Conservation (phyloP, 2,113 vertebrate species). For the Hyperopisus bebe region DNA sequence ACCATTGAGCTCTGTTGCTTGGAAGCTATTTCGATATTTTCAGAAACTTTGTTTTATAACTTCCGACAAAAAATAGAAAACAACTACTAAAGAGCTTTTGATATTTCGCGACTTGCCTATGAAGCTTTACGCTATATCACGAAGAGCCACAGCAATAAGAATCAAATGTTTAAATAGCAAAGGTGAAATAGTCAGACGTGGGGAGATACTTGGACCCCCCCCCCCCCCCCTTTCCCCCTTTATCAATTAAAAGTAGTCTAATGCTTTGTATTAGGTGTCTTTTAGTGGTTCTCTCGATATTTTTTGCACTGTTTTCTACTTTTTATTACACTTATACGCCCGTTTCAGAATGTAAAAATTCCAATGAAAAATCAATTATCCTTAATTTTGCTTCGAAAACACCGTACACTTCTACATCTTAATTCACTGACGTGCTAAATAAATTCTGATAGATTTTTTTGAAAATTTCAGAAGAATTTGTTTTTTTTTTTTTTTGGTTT, state of each 20-base stretch:
- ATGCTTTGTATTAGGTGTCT: neutral
- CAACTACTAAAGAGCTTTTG: neutral
- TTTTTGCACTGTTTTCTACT: neutral
- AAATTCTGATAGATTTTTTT: neutral
- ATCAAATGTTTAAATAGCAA: neutral
- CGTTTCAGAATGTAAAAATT: neutral
- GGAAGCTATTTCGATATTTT: neutral
- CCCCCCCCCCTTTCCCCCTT: neutral
- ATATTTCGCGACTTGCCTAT: neutral
- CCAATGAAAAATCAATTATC: neutral
- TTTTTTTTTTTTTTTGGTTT: neutral
- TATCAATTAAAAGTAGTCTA: neutral
- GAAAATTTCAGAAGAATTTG: neutral
- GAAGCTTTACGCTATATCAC: neutral
- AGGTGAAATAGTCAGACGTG: neutral
- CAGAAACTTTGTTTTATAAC: neutral
- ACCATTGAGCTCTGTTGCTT: neutral
- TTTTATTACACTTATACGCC: neutral
- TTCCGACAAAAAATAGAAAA: neutral
- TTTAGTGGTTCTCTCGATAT: neutral
- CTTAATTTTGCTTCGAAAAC: neutral
- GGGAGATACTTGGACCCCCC: neutral
- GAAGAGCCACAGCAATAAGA: neutral
- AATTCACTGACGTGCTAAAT: neutral
- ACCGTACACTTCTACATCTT: neutral